A percentile compares a stretch with the other conserved stretches of the same genome.
Conservation (phyloP, 2,888 invertebrate species). For the Drosophila melanocephala region DNA sequence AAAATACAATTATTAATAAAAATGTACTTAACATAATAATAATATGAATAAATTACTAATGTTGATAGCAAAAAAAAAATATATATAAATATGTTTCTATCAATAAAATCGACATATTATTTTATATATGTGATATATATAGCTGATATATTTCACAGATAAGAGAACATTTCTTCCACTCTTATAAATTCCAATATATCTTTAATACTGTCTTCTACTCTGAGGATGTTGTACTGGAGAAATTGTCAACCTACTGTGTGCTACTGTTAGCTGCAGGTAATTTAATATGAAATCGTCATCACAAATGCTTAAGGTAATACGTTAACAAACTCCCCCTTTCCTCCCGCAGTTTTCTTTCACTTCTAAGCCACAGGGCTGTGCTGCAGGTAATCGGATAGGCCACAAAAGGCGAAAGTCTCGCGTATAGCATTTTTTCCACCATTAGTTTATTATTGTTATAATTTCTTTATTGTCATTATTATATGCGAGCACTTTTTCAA, state of each 20-base stretch:
- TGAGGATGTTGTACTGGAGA: neutral
- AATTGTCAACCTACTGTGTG: neutral
- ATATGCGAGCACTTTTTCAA: slow-evolving; percentile 57
- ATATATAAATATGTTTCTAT: neutral
- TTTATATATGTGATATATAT: neutral
- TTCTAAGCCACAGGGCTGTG: slow-evolving; percentile 38
- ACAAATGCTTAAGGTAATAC: slow-evolving; percentile 29
- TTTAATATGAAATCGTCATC: slow-evolving; percentile 51
- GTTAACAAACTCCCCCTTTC: slow-evolving; percentile 6
- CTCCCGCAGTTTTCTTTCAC: slow-evolving; percentile 17
- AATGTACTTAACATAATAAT: no score
- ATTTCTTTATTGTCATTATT: slow-evolving; percentile 80
- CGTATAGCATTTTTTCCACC: slow-evolving; percentile 58
- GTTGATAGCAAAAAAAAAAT: neutral
- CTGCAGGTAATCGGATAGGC: slow-evolving; percentile 73
- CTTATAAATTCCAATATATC: neutral
- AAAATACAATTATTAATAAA: neutral
- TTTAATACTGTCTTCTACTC: neutral
- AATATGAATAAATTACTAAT: neutral
- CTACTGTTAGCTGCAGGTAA: slow-evolving; percentile 55
- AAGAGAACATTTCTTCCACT: neutral
- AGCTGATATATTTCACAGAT: neutral
- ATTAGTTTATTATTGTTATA: slow-evolving; percentile 80
- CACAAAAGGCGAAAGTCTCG: slow-evolving; percentile 73
- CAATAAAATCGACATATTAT: neutral